phyloP scores from a whole-genome alignment of 2,113 vertebrate genomes.

The Tonatia bakeri region DNA sequence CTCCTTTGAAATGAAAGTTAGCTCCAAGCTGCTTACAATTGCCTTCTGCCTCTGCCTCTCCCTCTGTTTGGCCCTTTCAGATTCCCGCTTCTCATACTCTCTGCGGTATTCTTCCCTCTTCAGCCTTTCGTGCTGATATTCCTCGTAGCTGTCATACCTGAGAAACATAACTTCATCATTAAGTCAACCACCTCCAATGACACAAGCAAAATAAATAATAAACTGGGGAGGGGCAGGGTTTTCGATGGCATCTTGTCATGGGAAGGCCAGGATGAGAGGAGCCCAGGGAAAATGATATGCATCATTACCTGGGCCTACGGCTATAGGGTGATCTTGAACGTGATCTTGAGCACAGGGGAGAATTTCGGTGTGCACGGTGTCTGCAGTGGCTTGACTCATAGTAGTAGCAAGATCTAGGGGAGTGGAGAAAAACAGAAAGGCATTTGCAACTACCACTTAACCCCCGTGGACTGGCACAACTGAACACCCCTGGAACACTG shows the following conservation, averaged over 20 bases:
- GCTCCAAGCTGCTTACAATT: constrained; percentile 88
- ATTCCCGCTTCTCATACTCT: constrained; percentile 94
- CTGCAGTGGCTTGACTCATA: constrained; percentile 88
- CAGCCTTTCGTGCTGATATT: constrained; percentile 95
- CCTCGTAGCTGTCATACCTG: constrained; percentile 98
- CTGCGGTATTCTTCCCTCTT: constrained; percentile 94
- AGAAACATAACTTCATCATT: constrained; percentile 80
- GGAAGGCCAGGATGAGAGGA: constrained; percentile 15
- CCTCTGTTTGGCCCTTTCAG: constrained; percentile 93
- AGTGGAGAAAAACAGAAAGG: constrained; percentile 53
- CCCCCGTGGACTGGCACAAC: neutral
- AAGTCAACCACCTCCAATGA: constrained; percentile 69
- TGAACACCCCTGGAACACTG: neutral
- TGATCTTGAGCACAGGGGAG: constrained; percentile 85
- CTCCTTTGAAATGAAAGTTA: constrained; percentile 64
- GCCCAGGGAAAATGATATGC: neutral
- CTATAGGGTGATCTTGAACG: constrained; percentile 87
- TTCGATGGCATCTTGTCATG: neutral
- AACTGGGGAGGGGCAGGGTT: neutral
- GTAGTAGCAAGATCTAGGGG: constrained; percentile 89
- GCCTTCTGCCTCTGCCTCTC: constrained; percentile 94
- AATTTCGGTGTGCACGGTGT: constrained; percentile 87
- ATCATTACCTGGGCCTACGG: constrained; percentile 92
- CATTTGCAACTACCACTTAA: constrained; percentile 55
- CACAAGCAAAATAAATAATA: constrained; percentile 43